Evolutionary conservation across 2,888 invertebrate species (phyloP).

Genomic region (Melangyna quadrimaculata): DNA sequence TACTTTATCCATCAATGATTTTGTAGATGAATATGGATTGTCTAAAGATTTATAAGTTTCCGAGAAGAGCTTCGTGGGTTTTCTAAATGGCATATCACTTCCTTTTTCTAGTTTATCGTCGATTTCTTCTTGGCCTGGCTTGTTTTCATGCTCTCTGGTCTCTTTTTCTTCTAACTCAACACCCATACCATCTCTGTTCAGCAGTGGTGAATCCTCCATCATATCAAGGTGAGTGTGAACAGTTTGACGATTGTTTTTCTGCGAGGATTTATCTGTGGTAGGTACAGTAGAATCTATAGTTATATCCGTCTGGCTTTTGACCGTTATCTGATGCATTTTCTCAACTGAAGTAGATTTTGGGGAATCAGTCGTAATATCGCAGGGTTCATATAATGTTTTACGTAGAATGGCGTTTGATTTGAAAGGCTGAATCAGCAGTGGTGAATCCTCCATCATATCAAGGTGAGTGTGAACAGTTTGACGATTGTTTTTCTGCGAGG

Average conservation of each 20-base stretch:
- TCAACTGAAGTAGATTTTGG: neutral
- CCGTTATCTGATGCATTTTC: neutral
- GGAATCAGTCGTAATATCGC: neutral
- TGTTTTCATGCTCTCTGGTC: neutral
- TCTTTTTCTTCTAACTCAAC: neutral
- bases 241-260: neutral
- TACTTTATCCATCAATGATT: neutral
- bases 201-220: neutral
- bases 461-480: neutral
- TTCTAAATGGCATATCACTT: neutral
- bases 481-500: neutral
- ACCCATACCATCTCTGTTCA: neutral
- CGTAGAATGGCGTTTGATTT: neutral
- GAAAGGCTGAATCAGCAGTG: neutral
- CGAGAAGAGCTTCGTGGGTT: neutral
- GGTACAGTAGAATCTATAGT: neutral
- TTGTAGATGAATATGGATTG: neutral
- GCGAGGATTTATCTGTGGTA: neutral
- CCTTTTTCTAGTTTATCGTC: neutral
- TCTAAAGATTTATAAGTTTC: neutral
- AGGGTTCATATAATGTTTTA: neutral
- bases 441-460: slow-evolving; percentile 5
- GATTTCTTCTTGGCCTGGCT: neutral
- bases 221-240: slow-evolving; percentile 8
- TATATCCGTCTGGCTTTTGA: neutral